Conservation (phyloP, 2,888 invertebrate species). For the Nemurella pictetii region DNA sequence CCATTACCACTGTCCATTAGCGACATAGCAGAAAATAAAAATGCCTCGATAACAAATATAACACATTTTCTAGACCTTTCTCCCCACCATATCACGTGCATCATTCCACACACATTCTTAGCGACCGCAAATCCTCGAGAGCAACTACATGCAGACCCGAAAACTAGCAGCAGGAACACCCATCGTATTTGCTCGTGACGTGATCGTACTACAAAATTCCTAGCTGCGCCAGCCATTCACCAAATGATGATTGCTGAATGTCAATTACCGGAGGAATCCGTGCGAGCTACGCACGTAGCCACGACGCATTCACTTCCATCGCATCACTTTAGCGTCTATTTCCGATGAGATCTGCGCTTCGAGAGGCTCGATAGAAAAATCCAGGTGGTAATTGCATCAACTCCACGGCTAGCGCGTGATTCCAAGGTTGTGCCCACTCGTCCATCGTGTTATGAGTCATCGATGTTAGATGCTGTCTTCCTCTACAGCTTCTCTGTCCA, state of each 20-base stretch:
- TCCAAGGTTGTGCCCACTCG: neutral
- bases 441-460: neutral
- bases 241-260: neutral
- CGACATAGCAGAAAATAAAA: neutral
- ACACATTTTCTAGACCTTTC: neutral
- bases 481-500: neutral
- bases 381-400: neutral
- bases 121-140: neutral
- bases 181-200: neutral
- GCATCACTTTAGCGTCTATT: neutral
- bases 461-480: neutral
- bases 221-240: neutral
- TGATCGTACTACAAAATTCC: neutral
- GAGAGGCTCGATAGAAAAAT: neutral
- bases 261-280: neutral
- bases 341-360: neutral
- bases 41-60: too few species aligned
- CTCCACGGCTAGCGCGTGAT: neutral
- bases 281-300: neutral
- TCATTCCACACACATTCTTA: neutral
- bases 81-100: neutral
- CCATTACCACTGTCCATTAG: neutral
- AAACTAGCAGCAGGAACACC: neutral
- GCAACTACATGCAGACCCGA: neutral
- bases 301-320: too few species aligned